These are phyloP conservation scores for Channa maculata DNA, from an alignment of 2,113 vertebrate genomes.

Conservation along the genomic window DNA sequence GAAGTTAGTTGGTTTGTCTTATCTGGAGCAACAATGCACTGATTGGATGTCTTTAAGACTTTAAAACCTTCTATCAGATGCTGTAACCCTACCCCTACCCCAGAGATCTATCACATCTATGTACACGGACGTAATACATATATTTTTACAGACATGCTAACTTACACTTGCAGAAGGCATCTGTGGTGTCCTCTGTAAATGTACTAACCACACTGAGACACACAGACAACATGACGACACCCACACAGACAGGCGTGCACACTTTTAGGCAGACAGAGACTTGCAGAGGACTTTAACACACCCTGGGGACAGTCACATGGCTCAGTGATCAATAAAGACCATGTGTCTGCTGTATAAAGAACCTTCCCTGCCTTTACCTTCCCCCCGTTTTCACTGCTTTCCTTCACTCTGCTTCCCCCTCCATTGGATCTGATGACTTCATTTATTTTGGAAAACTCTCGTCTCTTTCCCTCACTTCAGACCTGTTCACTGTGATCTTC, in stretches of 20 bases:
- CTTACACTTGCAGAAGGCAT: too few species aligned
- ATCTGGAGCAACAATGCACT: not conserved
- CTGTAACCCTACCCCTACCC: too few species aligned
- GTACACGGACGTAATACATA: too few species aligned
- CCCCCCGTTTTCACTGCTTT: not conserved
- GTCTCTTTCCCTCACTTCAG: not conserved
- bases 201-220: slow-evolving; percentile 44
- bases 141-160: too few species aligned
- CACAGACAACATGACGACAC: slow-evolving; percentile 37
- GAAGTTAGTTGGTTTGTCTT: not conserved
- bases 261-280: slow-evolving; percentile 24
- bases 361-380: slow-evolving; percentile 3
- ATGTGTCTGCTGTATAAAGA: slow-evolving; percentile 54
- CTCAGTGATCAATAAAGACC: slow-evolving; percentile 59
- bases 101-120: too few species aligned
- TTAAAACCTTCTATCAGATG: too few species aligned
- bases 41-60: not conserved
- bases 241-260: slow-evolving; percentile 37
- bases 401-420: not conserved
- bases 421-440: not conserved
- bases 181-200: not conserved
- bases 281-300: slow-evolving; percentile 28
- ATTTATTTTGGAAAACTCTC: too few species aligned
- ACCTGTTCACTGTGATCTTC: too few species aligned
- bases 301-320: slow-evolving; percentile 56